Conservation (phyloP, 1,140 invertebrate genomes). For the Gryon sp. region DNA sequence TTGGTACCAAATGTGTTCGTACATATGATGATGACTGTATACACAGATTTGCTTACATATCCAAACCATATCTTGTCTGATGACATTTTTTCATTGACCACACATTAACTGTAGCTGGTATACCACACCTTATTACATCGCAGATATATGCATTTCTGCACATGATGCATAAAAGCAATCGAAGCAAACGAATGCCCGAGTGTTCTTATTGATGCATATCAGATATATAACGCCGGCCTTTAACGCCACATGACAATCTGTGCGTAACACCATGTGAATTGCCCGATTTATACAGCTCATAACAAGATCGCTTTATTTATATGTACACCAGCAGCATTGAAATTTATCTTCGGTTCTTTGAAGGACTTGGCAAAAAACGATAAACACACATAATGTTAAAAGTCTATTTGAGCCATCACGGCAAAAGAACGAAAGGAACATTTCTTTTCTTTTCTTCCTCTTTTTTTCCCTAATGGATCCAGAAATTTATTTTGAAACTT, state of each 20-base stretch:
- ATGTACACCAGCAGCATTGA: background rate
- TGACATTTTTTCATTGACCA: background rate
- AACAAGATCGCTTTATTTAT: constrained; percentile 24
- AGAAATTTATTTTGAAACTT: no score
- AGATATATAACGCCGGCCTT: constrained; percentile 18
- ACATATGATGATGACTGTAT: no score
- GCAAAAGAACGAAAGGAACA: no score
- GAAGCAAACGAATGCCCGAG: constrained; percentile 1
- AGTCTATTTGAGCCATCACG: background rate
- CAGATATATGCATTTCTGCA: background rate
- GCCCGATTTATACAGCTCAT: constrained; percentile 18
- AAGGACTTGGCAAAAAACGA: constrained; percentile 11
- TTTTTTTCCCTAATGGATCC: background rate
- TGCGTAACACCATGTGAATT: constrained; percentile 6
- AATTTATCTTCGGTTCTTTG: background rate
- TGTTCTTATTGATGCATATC: constrained; percentile 13
- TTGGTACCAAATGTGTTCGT: no score
- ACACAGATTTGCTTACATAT: no score
- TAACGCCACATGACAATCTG: constrained; percentile 24
- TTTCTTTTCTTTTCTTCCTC: background rate
- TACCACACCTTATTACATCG: constrained; percentile 1
- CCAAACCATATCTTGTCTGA: background rate
- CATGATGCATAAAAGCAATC: background rate
- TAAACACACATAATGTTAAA: constrained; percentile 4
- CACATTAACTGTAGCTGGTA: background rate